Conservation (phyloP, 1,140 invertebrate species). For the Campoletis sonorensis region DNA sequence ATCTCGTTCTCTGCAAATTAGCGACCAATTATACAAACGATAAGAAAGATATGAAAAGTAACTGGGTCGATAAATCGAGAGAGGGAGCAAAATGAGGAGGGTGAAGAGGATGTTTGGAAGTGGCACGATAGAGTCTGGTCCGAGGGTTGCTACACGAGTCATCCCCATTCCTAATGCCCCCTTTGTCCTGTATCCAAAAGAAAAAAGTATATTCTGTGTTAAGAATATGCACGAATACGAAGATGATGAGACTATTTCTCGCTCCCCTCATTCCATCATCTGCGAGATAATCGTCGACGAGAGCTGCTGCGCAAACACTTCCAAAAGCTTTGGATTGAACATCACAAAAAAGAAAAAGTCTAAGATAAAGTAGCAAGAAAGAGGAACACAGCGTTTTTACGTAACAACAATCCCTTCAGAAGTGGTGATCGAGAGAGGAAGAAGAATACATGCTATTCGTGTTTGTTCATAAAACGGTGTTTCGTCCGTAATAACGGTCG, state of each 20-base stretch:
- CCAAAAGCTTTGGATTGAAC: too few relatives aligned
- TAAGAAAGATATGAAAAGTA: not conserved
- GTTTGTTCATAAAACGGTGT: not conserved
- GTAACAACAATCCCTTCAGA: not conserved
- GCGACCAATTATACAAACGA: not conserved
- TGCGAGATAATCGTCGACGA: not conserved
- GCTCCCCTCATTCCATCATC: not conserved
- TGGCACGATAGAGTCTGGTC: constrained; percentile 68
- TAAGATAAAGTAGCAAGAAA: not conserved
- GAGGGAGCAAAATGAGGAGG: constrained; percentile 31
- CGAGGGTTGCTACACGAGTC: constrained; percentile 73
- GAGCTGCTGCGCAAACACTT: too few relatives aligned
- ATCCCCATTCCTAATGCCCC: not conserved
- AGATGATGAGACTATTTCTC: not conserved
- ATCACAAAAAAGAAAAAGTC: too few relatives aligned
- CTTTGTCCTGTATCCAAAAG: not conserved
- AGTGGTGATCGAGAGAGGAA: not conserved
- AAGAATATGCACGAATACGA: too few relatives aligned
- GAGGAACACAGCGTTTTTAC: not conserved
- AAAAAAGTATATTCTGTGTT: too few relatives aligned
- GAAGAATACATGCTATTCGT: not conserved
- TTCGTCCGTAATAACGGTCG: not conserved
- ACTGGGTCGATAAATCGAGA: not conserved
- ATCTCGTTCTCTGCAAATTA: too few relatives aligned
- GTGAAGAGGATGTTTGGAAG: constrained; percentile 48